A percentile compares a stretch with the other conserved stretches of the same genome.
Conservation (phyloP, 2,888 invertebrate species). For the Alentia gelatinosa region DNA sequence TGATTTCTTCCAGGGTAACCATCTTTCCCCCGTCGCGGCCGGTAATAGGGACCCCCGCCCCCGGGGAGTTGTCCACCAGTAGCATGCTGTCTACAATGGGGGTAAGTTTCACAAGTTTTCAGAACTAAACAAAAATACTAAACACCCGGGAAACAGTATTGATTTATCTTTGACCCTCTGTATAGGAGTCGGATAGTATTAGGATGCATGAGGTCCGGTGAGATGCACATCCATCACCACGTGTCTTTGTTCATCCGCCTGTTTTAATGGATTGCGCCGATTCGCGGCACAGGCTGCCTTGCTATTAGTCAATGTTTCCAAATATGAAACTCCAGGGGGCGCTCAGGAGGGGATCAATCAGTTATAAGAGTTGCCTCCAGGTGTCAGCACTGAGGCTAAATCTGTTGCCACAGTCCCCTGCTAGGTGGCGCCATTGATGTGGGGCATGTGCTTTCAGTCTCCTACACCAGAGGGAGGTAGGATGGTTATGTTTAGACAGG, state of each 20-base stretch:
- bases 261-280: neutral
- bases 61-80: slow-evolving; percentile 54
- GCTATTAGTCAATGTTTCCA: neutral
- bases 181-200: neutral
- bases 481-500: neutral
- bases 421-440: neutral
- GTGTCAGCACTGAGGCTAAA: neutral
- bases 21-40: slow-evolving; percentile 79
- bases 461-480: neutral
- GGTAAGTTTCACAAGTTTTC: neutral
- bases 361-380: neutral
- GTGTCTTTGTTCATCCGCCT: neutral
- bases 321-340: neutral
- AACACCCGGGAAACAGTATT: neutral
- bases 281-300: neutral
- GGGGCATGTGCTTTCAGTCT: neutral
- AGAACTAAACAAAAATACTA: neutral
- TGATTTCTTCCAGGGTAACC: slow-evolving; percentile 54
- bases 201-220: neutral
- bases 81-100: slow-evolving; percentile 73
- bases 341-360: neutral
- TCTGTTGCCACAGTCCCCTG: neutral
- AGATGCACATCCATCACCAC: neutral
- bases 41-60: slow-evolving; percentile 63
- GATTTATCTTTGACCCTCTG: neutral